A percentile compares a stretch with the other conserved stretches of the same genome.
phyloP scores from a whole-genome alignment of 2,888 invertebrate genomes.

The Eupsilia transversa region DNA sequence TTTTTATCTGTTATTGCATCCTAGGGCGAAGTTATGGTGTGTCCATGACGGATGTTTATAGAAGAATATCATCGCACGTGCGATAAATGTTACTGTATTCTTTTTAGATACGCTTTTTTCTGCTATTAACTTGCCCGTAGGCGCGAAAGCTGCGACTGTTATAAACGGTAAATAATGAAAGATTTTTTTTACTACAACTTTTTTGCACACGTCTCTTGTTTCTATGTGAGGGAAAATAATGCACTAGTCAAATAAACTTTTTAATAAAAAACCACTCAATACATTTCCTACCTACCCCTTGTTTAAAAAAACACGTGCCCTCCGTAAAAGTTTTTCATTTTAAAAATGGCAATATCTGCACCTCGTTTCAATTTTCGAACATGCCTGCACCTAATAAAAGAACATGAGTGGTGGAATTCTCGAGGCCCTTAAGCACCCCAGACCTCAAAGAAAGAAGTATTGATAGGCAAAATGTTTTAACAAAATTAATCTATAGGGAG shows the following conservation, averaged over 20 bases:
- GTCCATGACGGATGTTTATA: constrained; percentile 79
- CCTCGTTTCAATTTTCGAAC: constrained; percentile 62
- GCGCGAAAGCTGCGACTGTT: constrained; percentile 41
- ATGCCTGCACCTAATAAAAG: constrained; percentile 64
- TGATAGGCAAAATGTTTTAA: constrained; percentile 84
- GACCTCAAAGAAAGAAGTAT: constrained; percentile 61
- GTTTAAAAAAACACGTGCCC: constrained; percentile 49
- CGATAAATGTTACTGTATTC: constrained; percentile 73
- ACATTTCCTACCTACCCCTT: constrained; percentile 36
- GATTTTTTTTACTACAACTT: constrained; percentile 10
- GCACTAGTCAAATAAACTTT: constrained; percentile 38
- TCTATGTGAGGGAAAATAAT: constrained; percentile 13
- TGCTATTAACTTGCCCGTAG: constrained; percentile 62
- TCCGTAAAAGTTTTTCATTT: constrained; percentile 56
- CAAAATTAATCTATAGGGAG: constrained; percentile 88
- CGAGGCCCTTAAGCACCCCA: constrained; percentile 45
- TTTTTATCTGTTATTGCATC: constrained; percentile 87
- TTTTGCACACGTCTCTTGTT: constrained; percentile 25
- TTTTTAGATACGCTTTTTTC: constrained; percentile 64
- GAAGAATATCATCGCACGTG: constrained; percentile 74
- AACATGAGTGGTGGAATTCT: constrained; percentile 69
- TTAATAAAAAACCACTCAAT: constrained; percentile 55
- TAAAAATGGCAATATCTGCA: constrained; percentile 58
- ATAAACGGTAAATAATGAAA: constrained; percentile 34
- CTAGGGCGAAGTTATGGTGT: constrained; percentile 75